A percentile compares a stretch with the other conserved stretches of the same genome.
Conservation (phyloP, 1,140 invertebrate genomes). For the Idris sp. region DNA sequence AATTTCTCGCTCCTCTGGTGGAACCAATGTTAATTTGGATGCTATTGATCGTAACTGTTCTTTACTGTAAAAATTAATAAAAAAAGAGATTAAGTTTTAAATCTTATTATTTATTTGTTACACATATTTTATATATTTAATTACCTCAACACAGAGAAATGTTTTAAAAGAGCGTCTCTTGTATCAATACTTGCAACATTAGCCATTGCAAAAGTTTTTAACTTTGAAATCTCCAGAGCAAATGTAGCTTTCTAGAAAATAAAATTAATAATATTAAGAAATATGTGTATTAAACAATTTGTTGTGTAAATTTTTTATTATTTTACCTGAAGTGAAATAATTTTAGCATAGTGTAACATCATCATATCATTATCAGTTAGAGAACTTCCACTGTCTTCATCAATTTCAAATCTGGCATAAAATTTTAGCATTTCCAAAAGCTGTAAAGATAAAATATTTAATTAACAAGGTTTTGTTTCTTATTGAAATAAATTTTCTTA, state of each 20-base stretch:
- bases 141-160: slow-evolving; percentile 89
- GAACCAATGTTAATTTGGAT: slow-evolving; percentile 91
- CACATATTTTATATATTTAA: slow-evolving; percentile 14
- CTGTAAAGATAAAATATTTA: slow-evolving; percentile 80
- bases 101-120: neutral
- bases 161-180: slow-evolving; percentile 89
- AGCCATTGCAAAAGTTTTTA: slow-evolving; percentile 91
- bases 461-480: too few relatives aligned
- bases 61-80: slow-evolving; percentile 78
- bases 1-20: slow-evolving; percentile 83
- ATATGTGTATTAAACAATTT: too few relatives aligned
- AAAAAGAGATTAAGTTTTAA: too few relatives aligned
- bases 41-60: slow-evolving; percentile 91
- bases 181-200: slow-evolving; percentile 97
- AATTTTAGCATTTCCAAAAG: slow-evolving; percentile 97
- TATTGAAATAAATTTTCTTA: too few relatives aligned
- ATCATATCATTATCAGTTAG: slow-evolving; percentile 96
- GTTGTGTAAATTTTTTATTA: too few relatives aligned
- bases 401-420: slow-evolving; percentile 98
- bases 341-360: slow-evolving; percentile 93
- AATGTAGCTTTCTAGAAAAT: slow-evolving; percentile 92
- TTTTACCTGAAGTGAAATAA: slow-evolving; percentile 90
- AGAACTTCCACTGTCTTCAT: slow-evolving; percentile 96
- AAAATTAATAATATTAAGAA: slow-evolving; percentile 20
- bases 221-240: slow-evolving; percentile 89